These are phyloP conservation scores for Protomyctophum bolini DNA, from an alignment of 2,113 vertebrate species.

Conservation along the genomic window DNA sequence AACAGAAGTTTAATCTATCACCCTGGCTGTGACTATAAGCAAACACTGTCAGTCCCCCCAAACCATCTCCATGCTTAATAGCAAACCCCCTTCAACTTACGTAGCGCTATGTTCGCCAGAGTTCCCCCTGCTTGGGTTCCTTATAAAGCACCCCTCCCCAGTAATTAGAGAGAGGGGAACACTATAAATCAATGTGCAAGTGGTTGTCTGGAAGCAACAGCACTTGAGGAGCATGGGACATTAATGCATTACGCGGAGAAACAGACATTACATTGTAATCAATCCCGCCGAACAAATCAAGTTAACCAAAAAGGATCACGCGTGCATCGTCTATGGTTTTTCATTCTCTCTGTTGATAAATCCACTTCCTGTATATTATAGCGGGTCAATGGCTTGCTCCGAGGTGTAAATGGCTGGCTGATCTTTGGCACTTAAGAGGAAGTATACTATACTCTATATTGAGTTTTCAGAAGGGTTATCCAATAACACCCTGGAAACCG, in stretches of 20 bases:
- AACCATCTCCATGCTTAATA: no score
- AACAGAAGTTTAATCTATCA: no score
- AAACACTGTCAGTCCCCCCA: no score
- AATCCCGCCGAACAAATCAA: constrained; percentile 75
- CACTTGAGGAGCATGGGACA: constrained; percentile 65
- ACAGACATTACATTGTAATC: constrained; percentile 76
- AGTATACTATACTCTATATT: constrained; percentile 37
- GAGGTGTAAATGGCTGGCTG: constrained; percentile 52
- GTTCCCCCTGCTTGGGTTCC: constrained; percentile 21
- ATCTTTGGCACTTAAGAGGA: constrained; percentile 49
- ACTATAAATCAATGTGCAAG: constrained; percentile 75
- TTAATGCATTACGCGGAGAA: constrained; percentile 69
- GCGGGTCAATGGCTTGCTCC: constrained; percentile 54
- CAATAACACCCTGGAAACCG: constrained; percentile 49
- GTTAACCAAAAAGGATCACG: constrained; percentile 52
- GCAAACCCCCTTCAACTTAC: no score
- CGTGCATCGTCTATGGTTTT: background rate
- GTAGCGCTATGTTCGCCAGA: constrained; percentile 18
- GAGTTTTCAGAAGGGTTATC: constrained; percentile 50
- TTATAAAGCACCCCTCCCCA: constrained; percentile 30
- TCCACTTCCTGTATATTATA: constrained; percentile 71
- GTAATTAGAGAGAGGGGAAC: constrained; percentile 70
- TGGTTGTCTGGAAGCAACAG: constrained; percentile 67
- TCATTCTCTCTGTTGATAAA: constrained; percentile 44
- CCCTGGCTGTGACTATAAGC: no score